phyloP scores from a whole-genome alignment of 2,888 invertebrate genomes.

The Sycophila texana region DNA sequence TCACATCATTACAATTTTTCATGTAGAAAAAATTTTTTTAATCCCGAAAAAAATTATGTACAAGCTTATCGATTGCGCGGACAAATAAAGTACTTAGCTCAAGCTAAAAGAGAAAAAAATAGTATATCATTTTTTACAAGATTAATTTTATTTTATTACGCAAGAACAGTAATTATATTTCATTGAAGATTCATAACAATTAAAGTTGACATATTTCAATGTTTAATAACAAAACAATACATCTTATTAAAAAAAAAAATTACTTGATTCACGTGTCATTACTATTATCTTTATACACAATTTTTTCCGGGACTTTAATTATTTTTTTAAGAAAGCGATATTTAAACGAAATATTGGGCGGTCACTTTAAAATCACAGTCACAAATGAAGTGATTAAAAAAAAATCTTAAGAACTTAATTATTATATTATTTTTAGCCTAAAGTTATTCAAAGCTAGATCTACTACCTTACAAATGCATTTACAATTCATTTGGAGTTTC shows the following conservation, averaged over 20 bases:
- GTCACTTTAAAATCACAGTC: conserved; percentile 54
- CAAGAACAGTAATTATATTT: background rate
- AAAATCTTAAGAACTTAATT: conserved; percentile 38
- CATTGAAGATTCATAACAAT: background rate
- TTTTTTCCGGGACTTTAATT: conserved; percentile 28
- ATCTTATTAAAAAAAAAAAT: too few relatives aligned
- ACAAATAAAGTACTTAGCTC: background rate
- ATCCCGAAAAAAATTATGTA: conserved; percentile 42
- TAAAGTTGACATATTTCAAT: background rate
- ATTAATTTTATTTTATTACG: background rate
- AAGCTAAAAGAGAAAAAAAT: background rate
- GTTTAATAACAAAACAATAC: too few relatives aligned
- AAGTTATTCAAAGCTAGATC: conserved; percentile 51
- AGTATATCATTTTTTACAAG: background rate
- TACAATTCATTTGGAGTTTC: conserved; percentile 45
- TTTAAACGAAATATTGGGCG: conserved; percentile 58
- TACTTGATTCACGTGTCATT: background rate
- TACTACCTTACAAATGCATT: conserved; percentile 52
- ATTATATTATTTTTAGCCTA: conserved; percentile 49
- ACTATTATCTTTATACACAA: conserved; percentile 36
- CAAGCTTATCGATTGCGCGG: conserved; percentile 7
- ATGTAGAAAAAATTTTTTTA: conserved; percentile 22
- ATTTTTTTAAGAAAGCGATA: conserved; percentile 27
- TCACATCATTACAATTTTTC: background rate
- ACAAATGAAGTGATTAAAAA: conserved; percentile 34